Base-by-base conservation (phyloP, 1,140 invertebrate genomes). In the Galendromus occidentalis region DNA sequence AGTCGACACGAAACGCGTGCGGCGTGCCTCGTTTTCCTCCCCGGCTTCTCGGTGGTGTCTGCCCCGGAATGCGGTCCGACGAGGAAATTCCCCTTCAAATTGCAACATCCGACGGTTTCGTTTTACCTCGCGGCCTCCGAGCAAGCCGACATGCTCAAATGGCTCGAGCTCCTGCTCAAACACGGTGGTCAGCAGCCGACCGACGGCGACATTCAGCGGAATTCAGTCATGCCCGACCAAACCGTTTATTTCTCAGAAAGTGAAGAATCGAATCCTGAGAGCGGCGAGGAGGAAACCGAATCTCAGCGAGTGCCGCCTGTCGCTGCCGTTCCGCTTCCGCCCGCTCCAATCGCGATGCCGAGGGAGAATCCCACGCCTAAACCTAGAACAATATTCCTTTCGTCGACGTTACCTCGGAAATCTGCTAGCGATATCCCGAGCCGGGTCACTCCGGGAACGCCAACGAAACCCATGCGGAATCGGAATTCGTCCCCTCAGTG, bases 171-270 rank as follows among this genome's bases (percentile, higher is more conserved):
- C n/a, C 12, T 59, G 25, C 51, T 29, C 14, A 33, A 59, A 33
- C 51, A 59, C 51, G 51, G 25, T 33, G 51, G 25, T 33, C 25
- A 59, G 51, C 51, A 59, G 51, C 51, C 25, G 14, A 29, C 51
- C 14, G 51, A 59, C 12, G 25, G 51, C 25, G 51, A 59, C 25
- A 59, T 59, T 25, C 25, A 59, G 25, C 51, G 51, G 25, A 59
- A 59, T 59, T 59, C 51, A 5, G 51, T 59, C 14, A 59, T 59
- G 51, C 51, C 51, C 25, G 51, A 59, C 33, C 51, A 59, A 22
- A 59, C 51, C 14, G 51, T 59, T 25, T 59, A 59, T 22, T 59
- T 29, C 33, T 59, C 51, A 25, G 51, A 59, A 25, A 59, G 51
- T 22, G 51, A 59, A 25, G 51, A 59, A 59, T 59, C 51, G 20